These are phyloP conservation scores for Parazoanthus atlanticus DNA, from an alignment of 92 coral and sea anemone species.

Conservation along the genomic window DNA sequence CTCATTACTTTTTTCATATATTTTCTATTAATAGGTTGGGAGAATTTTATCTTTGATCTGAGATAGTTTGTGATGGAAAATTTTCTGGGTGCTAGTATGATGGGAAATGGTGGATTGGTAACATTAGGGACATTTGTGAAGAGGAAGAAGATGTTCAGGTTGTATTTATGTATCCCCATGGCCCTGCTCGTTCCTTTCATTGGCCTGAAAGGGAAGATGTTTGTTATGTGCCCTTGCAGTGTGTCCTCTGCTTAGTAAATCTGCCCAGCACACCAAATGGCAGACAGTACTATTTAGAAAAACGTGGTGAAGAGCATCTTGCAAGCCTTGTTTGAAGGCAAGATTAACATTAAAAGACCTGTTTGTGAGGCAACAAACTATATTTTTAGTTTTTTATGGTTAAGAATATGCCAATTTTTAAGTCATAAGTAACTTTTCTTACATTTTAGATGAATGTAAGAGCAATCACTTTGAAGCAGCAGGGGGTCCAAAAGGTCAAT, in stretches of 20 bases:
- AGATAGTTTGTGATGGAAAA: too few species aligned
- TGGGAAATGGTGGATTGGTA: slow-evolving; percentile 24
- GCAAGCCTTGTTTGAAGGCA: background rate
- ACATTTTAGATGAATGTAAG: background rate
- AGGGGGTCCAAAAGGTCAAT: background rate
- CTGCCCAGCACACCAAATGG: background rate
- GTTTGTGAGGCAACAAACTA: background rate
- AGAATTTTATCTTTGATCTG: too few species aligned
- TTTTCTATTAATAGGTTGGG: too few species aligned
- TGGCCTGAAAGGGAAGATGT: slow-evolving; percentile 29
- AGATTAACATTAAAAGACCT: background rate
- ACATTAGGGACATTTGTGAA: background rate
- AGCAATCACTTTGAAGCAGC: background rate
- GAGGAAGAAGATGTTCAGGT: slow-evolving; percentile 26
- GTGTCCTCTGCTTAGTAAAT: background rate
- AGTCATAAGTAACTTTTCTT: background rate
- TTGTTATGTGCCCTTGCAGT: slow-evolving; percentile 14
- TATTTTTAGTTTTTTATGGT: background rate
- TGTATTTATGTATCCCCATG: slow-evolving; percentile 39
- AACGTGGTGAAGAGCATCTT: background rate
- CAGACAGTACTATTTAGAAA: background rate
- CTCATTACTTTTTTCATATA: too few species aligned
- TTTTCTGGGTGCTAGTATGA: too few species aligned
- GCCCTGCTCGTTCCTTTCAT: slow-evolving; percentile 2
- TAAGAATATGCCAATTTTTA: background rate